phyloP scores from a whole-genome alignment of 2,797 vertebrate genomes.

The Coregonus suidteri region DNA sequence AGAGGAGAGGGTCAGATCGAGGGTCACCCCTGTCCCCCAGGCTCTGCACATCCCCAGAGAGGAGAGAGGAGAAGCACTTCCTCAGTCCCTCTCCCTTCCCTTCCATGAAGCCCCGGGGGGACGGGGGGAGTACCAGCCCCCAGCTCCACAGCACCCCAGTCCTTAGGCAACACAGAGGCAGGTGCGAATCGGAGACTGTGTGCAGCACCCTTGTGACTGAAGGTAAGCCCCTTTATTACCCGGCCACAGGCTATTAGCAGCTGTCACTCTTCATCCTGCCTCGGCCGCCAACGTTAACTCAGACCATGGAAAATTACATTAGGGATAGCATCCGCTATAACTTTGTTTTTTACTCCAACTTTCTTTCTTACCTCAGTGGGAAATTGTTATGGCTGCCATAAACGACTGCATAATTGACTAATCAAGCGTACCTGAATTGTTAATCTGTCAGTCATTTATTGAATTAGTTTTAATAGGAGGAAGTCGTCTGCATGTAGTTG shows the following conservation, averaged over 20 bases:
- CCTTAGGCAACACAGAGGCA: slow-evolving; percentile 63
- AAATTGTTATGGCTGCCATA: slow-evolving; percentile 26
- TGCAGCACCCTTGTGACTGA: slow-evolving; percentile 81
- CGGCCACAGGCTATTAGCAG: not conserved
- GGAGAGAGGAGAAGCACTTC: slow-evolving; percentile 58
- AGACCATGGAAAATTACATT: not conserved
- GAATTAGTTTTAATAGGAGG: slow-evolving; percentile 27
- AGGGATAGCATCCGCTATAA: not conserved
- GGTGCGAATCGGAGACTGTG: slow-evolving; percentile 69
- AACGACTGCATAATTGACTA: slow-evolving; percentile 26
- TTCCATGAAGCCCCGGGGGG: slow-evolving; percentile 46
- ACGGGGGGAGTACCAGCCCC: slow-evolving; percentile 65
- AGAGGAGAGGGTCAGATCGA: slow-evolving; percentile 49
- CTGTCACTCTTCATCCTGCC: not conserved
- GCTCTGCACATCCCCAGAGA: slow-evolving; percentile 50
- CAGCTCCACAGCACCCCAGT: slow-evolving; percentile 85
- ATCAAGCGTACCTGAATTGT: slow-evolving; percentile 25
- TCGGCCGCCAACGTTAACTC: not conserved
- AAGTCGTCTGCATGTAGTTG: slow-evolving; percentile 16
- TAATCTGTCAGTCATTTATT: slow-evolving; percentile 32
- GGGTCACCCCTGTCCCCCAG: slow-evolving; percentile 40
- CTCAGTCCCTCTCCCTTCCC: slow-evolving; percentile 53
- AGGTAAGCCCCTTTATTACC: slow-evolving; percentile 66
- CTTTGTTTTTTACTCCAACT: not conserved
- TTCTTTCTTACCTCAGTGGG: slow-evolving; percentile 16